Conservation (phyloP, 2,113 vertebrate species). For the Syngnathus typhle region DNA sequence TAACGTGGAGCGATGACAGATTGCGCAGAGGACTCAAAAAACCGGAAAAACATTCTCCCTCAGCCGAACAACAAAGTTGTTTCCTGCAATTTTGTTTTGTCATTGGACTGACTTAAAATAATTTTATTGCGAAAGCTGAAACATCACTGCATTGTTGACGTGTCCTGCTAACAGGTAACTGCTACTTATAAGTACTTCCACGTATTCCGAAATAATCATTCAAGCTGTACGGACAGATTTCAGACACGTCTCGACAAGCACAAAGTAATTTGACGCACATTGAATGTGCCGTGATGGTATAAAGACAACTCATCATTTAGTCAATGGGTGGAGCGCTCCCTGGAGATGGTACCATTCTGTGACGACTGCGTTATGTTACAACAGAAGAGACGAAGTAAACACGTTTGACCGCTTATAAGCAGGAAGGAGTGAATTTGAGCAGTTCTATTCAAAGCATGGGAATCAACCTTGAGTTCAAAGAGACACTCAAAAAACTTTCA, state of each 20-base stretch:
- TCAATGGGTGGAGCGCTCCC: background rate
- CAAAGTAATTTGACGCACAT: background rate
- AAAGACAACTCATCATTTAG: background rate
- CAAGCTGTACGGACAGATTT: background rate
- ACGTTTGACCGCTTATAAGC: background rate
- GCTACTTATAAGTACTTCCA: background rate
- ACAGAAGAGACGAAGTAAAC: constrained; percentile 2
- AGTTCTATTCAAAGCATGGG: background rate
- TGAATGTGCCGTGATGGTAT: background rate
- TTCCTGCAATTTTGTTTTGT: background rate
- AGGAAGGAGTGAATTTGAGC: background rate
- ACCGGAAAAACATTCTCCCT: background rate
- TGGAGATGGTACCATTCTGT: background rate
- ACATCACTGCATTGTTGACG: background rate
- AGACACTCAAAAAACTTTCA: background rate
- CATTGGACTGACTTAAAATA: background rate
- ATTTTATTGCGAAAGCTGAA: background rate
- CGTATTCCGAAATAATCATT: background rate
- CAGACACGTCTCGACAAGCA: background rate
- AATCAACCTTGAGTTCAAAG: background rate
- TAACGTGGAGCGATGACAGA: background rate
- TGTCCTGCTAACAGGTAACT: too few relatives aligned
- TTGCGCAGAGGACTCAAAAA: background rate
- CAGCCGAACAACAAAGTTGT: background rate
- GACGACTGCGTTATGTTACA: background rate